These are phyloP conservation scores for Thymelicus sylvestris DNA, from an alignment of 2,888 invertebrate species.

Conservation along the genomic window DNA sequence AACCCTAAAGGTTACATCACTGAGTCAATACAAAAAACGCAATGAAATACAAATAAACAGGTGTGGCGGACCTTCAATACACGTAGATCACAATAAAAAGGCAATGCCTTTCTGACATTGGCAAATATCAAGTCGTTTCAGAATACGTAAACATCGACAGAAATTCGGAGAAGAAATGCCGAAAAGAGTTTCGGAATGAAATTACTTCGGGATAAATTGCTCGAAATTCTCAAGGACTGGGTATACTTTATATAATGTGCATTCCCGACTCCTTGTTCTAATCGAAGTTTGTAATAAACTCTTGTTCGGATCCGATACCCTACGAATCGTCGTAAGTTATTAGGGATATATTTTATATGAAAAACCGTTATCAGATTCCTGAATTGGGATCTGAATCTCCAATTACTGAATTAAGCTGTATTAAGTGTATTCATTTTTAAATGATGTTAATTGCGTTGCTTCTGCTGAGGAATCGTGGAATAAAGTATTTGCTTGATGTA, in stretches of 20 bases:
- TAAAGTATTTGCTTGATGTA: too few species aligned
- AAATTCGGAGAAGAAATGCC: constrained; percentile 43
- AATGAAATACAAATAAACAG: constrained; percentile 21
- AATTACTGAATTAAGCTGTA: too few species aligned
- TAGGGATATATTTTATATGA: not conserved
- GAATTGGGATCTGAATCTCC: too few species aligned
- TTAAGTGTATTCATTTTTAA: too few species aligned
- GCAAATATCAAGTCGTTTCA: constrained; percentile 42
- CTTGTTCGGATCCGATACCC: not conserved
- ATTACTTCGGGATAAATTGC: constrained; percentile 49
- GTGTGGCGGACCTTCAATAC: constrained; percentile 21
- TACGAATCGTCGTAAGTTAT: constrained; percentile 1
- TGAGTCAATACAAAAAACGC: constrained; percentile 2
- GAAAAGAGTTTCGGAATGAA: constrained; percentile 43
- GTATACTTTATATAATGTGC: constrained; percentile 24
- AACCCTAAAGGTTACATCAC: not conserved
- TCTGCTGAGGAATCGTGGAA: too few species aligned
- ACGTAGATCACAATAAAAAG: constrained; percentile 32
- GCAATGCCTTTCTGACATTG: constrained; percentile 39
- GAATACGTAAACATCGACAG: constrained; percentile 45
- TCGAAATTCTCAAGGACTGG: constrained; percentile 40
- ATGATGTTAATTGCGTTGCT: too few species aligned
- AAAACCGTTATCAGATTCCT: too few species aligned
- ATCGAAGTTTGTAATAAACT: constrained; percentile 24
- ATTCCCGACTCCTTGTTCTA: constrained; percentile 22